Conservation (phyloP, 2,113 vertebrate genomes). For the Gulo gulo region DNA sequence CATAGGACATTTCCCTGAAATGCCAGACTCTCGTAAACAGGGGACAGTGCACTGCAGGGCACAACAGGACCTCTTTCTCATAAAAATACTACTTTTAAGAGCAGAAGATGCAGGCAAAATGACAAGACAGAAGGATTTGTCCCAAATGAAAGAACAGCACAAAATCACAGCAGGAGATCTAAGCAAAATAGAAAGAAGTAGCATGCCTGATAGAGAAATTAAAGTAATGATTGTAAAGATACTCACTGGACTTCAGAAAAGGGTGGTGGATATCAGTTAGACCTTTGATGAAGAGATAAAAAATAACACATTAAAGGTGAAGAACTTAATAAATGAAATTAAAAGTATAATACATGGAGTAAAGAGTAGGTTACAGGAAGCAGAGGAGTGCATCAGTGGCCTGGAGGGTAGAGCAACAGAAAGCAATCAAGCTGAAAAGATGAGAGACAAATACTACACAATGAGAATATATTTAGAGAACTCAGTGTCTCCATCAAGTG, state of each 20-base stretch:
- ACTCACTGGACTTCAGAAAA: too few species aligned
- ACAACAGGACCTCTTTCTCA: not conserved
- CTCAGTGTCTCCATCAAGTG: not conserved
- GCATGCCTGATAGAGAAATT: too few species aligned
- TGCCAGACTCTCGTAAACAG: not conserved
- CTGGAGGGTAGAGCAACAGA: not conserved
- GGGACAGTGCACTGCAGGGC: not conserved
- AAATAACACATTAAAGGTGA: too few species aligned
- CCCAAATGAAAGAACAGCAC: not conserved
- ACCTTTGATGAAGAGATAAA: too few species aligned
- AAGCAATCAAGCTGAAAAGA: not conserved
- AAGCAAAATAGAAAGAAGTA: too few species aligned
- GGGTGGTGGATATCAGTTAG: too few species aligned
- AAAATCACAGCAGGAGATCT: too few species aligned
- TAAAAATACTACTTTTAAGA: not conserved
- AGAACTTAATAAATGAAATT: too few species aligned
- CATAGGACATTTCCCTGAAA: not conserved
- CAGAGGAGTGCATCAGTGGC: not conserved
- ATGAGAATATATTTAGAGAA: not conserved
- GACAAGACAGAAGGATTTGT: not conserved
- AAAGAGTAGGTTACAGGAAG: not conserved
- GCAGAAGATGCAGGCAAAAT: not conserved
- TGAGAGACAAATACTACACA: not conserved
- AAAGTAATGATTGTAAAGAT: too few species aligned
- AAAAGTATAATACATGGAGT: not conserved